Evolutionary conservation across 2,797 vertebrate genomes (phyloP).

Genomic region (Acrossocheilus wenchowensis): DNA sequence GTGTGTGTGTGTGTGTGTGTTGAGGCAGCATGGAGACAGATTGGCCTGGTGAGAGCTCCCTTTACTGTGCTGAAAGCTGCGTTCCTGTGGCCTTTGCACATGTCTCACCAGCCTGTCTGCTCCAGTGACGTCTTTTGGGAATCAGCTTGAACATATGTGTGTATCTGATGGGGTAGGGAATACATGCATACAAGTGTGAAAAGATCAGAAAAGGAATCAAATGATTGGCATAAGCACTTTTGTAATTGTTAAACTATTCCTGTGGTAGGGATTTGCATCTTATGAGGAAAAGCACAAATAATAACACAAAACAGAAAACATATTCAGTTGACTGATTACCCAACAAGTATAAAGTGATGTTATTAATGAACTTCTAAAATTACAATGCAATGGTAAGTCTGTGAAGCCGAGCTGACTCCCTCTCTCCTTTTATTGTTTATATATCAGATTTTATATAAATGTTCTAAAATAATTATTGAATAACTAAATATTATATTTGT

Average conservation of each 20-base stretch:
- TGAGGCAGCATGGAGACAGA: constrained; percentile 49
- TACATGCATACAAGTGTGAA: not conserved
- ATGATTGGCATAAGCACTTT: not conserved
- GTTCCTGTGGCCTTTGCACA: constrained; percentile 59
- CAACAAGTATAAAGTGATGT: not conserved
- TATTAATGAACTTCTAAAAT: not conserved
- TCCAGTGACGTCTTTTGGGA: constrained; percentile 53
- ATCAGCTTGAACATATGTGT: constrained; percentile 47
- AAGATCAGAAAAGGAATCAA: constrained; percentile 13
- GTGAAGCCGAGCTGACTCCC: not conserved
- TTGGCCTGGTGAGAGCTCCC: constrained; percentile 58
- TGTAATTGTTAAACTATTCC: not conserved
- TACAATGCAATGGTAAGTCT: not conserved
- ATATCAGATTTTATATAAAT: not conserved
- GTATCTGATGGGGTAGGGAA: constrained; percentile 12
- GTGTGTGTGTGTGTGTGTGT: constrained; percentile 32
- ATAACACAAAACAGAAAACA: not conserved
- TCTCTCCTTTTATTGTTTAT: not conserved
- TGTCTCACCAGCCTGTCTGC: constrained; percentile 52
- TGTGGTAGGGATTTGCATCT: not conserved
- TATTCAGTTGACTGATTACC: not conserved
- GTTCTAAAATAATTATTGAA: not conserved
- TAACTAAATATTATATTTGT: not conserved
- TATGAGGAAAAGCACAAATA: not conserved
- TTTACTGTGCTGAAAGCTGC: constrained; percentile 43